A percentile compares a stretch with the other conserved stretches of the same genome.
Evolutionary conservation across 2,797 vertebrate genomes (phyloP).

Genomic region (Falco rusticolus): DNA sequence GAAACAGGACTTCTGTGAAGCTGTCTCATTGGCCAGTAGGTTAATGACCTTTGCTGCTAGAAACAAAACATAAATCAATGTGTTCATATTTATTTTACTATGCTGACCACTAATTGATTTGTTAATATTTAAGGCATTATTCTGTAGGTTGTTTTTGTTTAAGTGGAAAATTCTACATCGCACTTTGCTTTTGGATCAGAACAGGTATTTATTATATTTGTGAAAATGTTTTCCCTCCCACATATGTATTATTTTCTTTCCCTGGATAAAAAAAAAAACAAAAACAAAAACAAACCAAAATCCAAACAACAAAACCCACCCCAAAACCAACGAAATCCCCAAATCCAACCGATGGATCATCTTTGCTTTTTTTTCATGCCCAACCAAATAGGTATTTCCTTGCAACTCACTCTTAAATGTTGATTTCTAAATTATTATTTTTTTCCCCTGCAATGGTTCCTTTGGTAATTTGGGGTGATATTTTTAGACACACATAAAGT

Average conservation of each 20-base stretch:
- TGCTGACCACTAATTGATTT: slow-evolving; percentile 68
- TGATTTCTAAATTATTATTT: not conserved
- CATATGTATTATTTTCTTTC: slow-evolving; percentile 28
- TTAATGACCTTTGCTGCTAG: slow-evolving; percentile 78
- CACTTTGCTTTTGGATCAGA: slow-evolving; percentile 56
- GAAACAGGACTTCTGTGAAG: slow-evolving; percentile 45
- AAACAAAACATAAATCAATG: slow-evolving; percentile 55
- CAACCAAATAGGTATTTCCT: slow-evolving; percentile 25
- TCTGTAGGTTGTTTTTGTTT: slow-evolving; percentile 46
- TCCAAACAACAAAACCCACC: slow-evolving; percentile 1
- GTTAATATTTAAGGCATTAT: slow-evolving; percentile 68
- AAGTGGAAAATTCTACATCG: slow-evolving; percentile 31
- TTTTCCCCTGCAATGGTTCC: not conserved
- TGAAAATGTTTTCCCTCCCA: slow-evolving; percentile 34
- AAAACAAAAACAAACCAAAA: not conserved
- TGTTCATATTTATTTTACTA: slow-evolving; percentile 74
- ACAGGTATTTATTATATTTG: slow-evolving; percentile 67
- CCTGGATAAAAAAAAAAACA: slow-evolving; percentile 25
- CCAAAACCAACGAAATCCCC: not conserved
- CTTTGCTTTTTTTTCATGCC: not conserved
- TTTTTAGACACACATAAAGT: not conserved
- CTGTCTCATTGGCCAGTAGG: slow-evolving; percentile 67
- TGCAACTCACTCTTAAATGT: not conserved
- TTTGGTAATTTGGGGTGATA: not conserved
- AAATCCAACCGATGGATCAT: not conserved